Evolutionary conservation across 53 echinoderm and acorn worm genomes (phyloP), one percentile per base, ranked within the genome.

Genomic region (Echinarachnius parma): DNA sequence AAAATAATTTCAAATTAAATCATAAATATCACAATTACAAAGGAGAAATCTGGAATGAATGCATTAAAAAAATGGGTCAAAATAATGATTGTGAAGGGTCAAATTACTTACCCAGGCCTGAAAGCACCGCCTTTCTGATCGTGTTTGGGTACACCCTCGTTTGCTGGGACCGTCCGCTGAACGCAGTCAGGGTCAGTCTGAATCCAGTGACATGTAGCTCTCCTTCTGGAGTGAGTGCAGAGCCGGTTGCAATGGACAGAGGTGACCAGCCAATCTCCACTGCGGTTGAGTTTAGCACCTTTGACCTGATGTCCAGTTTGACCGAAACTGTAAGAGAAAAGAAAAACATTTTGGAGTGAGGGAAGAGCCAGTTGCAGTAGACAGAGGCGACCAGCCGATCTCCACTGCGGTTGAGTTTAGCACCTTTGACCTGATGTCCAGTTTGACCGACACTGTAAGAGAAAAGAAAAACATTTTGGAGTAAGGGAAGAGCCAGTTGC

Each of bases 141-240:
- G 49, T 31, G 21, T 14, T 32, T 30, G 1, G 9, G 26, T 50
- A 68, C 53, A 23, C 37, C 56, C 54, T 54, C 72, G 37, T 34
- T 44, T 72, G 54, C 28, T 72, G 72, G 0, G 72, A 55, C 26
- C 72, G 21, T 26, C 56, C 56, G 13, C 25, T 33, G 52, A 42
- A 45, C 16, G 72, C 34, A 4, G 72, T 72, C 55, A 72, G 56
- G 39, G 72, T 72, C 42, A 72, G 34, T 39, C 56, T 72, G 57
- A 55, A 72, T 19, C 72, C 72, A 24, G n/a, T 3, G n/a, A 72
- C 22, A 26, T 9, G 22, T 22, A 21, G 28, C 9, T 65, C 66
- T 14, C 16, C 5, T 20, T n/a, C 46, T 16, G 15, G 5, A 13
- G 30, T 47, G 7, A 13, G 13, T 3, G 27, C 28, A 1, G 25